Base-by-base conservation (phyloP, 2,797 vertebrate genomes). In the Notolepis coatsorum region DNA sequence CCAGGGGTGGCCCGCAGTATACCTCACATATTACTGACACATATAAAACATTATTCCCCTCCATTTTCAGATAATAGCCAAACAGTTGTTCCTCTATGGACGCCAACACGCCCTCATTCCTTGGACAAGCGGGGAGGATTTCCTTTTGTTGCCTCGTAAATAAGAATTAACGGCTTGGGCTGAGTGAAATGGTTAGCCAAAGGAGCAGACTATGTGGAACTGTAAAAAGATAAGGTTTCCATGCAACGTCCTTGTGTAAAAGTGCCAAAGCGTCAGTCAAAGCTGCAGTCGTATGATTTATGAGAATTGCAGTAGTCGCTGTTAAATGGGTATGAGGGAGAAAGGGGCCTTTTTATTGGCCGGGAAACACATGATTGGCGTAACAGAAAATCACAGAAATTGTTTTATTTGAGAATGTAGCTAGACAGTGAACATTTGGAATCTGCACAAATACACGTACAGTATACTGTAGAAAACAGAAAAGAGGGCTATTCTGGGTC, bases 221-320 rank as follows among this genome's bases (percentile, higher is more conserved):
- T 81, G 84, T 92, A 87, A 92, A 82, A 88, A 84, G 75, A 84
- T 82, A 86, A 70, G 62, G 71, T 91, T 90, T 89, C 84, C 73
- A 61, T 73, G 65, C 61, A 77, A 87, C 72, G 76, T 79, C 51
- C 68, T 56, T 57, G 63, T 50, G 68, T 91, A 88, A 90, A 92
- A 86, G 61, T 90, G 87, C 55, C 85, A 91, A 86, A 73, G 56
- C 65, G 82, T 92, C 84, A 85, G 65, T 89, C 86, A 89, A 57
- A 85, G 63, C 24, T 52, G 66, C 46, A 46, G 23, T 35, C 7
- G 39, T 61, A 66, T 82, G 74, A 86, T 90, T 89, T 87, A 89
- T 74, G 64, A 59, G 60, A 54, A 61, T 41, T 75, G 69, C 55
- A 80, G 65, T 54, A 76, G 65, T 41, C 55, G 25, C 46, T 72